A percentile compares a stretch with the other conserved stretches of the same genome.
Evolutionary conservation across 2,797 vertebrate genomes (phyloP).

Genomic region (Garrulus glandarius): DNA sequence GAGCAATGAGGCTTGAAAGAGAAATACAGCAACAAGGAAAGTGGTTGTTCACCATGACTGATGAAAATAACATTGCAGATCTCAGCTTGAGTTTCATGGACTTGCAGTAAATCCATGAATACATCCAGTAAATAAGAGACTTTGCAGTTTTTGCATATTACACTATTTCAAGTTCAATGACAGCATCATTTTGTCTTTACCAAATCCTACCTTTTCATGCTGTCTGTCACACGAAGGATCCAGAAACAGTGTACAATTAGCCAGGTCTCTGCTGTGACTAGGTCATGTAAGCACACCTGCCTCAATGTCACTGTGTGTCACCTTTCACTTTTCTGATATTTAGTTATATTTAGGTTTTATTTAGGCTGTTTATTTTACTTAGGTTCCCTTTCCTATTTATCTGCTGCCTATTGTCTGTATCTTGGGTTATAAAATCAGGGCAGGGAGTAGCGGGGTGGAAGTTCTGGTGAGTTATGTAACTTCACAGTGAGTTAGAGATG

Average conservation of each 20-base stretch:
- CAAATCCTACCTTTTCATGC: not conserved
- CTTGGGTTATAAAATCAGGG: not conserved
- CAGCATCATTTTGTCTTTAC: not conserved
- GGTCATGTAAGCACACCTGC: not conserved
- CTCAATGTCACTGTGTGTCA: not conserved
- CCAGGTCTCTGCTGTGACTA: not conserved
- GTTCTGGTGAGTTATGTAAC: not conserved
- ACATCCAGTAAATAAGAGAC: not conserved
- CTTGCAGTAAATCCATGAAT: not conserved
- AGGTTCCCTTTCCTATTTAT: not conserved
- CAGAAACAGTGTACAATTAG: not conserved
- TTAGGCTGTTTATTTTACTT: not conserved
- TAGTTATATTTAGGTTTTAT: not conserved
- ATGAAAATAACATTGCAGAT: not conserved
- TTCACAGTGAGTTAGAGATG: fast-evolving
- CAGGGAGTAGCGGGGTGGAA: not conserved
- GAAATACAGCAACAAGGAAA: not conserved
- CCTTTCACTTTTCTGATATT: not conserved
- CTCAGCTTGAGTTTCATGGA: not conserved
- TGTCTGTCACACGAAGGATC: not conserved
- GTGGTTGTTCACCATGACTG: not conserved
- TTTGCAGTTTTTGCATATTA: not conserved
- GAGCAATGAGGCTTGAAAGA: not conserved
- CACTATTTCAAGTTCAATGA: not conserved
- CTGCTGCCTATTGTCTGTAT: not conserved